phyloP scores from a whole-genome alignment of 2,797 vertebrate genomes.

The Phrynocephalus guinanensis region DNA sequence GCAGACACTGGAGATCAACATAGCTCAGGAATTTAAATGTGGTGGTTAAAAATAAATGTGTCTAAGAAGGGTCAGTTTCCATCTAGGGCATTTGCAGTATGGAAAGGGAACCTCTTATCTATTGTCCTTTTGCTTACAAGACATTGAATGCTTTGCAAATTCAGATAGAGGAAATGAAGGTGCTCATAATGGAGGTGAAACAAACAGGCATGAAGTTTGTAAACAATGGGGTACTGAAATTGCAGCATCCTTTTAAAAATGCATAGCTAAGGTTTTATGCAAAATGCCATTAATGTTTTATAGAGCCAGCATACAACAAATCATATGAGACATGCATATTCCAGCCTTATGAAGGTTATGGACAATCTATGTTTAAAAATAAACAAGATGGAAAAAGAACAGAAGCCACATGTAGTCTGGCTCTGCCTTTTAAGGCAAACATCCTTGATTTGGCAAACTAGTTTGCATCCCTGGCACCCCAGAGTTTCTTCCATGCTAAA shows the following conservation, averaged over 20 bases:
- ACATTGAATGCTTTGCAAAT: slow-evolving; percentile 58
- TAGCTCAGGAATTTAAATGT: slow-evolving; percentile 54
- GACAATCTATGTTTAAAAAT: background rate
- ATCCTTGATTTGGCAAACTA: background rate
- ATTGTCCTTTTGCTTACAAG: slow-evolving; percentile 51
- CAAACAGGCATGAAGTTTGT: background rate
- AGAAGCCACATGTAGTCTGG: slow-evolving; percentile 28
- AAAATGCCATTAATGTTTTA: slow-evolving; percentile 42
- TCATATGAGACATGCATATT: background rate
- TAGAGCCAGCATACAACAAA: background rate
- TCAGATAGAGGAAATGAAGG: background rate
- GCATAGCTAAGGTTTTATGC: slow-evolving; percentile 40
- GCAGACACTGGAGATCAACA: slow-evolving; percentile 52
- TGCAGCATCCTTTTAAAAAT: slow-evolving; percentile 32
- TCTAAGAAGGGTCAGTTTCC: slow-evolving; percentile 61
- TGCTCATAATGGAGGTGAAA: background rate
- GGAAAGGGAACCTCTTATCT: slow-evolving; percentile 45
- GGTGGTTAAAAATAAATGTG: slow-evolving; percentile 67
- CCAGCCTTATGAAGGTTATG: slow-evolving; percentile 19
- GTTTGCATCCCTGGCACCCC: background rate
- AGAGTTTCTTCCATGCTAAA: background rate
- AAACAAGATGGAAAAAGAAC: background rate
- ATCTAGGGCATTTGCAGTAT: slow-evolving; percentile 49
- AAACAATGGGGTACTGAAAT: background rate
- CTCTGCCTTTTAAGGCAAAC: slow-evolving; percentile 21